Conservation (phyloP, 2,113 vertebrate species). For the Gnathochromis pfefferi region DNA sequence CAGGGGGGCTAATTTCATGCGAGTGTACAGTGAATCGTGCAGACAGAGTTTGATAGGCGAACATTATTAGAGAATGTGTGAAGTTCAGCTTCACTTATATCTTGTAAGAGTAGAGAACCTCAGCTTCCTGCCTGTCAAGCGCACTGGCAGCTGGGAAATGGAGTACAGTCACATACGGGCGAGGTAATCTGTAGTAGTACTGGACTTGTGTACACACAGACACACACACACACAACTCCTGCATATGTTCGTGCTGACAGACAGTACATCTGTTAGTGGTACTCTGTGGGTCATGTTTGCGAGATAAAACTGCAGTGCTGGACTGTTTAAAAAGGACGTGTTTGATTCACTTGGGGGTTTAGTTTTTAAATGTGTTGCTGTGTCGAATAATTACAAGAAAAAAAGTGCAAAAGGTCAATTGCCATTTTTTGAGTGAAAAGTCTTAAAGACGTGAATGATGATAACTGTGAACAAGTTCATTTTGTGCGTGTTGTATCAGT, state of each 20-base stretch:
- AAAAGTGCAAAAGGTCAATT: neutral
- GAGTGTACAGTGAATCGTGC: neutral
- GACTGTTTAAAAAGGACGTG: conserved; percentile 2
- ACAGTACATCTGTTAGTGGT: neutral
- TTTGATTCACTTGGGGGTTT: neutral
- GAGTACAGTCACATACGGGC: neutral
- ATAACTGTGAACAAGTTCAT: conserved; percentile 26
- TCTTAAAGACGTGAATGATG: conserved; percentile 38
- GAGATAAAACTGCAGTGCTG: neutral
- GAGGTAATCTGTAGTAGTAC: neutral
- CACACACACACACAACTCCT: neutral
- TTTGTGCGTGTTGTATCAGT: conserved; percentile 51
- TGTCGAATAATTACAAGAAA: neutral
- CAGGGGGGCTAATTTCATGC: conserved; percentile 14
- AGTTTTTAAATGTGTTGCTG: neutral
- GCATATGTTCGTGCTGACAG: neutral
- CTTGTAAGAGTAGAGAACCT: neutral
- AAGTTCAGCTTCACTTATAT: neutral
- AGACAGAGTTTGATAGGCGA: neutral
- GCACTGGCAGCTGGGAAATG: neutral
- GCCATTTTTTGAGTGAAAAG: neutral
- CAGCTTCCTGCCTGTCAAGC: neutral
- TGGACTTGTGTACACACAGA: neutral
- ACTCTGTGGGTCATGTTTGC: neutral
- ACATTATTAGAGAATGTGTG: neutral